Evolutionary conservation across 2,797 vertebrate species (phyloP).

Genomic region (Erpetoichthys calabaricus): DNA sequence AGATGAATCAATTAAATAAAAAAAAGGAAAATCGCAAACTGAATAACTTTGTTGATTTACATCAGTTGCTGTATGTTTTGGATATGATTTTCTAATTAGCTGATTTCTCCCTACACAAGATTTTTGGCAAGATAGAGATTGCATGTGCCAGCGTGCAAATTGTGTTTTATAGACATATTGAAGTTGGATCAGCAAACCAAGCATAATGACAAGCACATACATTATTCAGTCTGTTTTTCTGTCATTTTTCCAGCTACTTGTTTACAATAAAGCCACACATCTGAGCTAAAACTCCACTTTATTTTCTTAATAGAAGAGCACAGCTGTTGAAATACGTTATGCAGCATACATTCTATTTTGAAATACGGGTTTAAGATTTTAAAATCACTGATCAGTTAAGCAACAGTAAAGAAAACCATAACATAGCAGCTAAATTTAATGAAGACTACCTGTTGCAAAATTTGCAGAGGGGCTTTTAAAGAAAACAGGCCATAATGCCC

Average conservation of each 20-base stretch:
- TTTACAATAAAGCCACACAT: conserved; percentile 21
- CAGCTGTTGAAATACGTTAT: not conserved
- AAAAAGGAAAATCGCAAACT: conserved; percentile 17
- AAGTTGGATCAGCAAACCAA: conserved; percentile 16
- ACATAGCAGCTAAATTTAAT: not conserved
- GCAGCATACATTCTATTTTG: not conserved
- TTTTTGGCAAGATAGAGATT: conserved; percentile 21
- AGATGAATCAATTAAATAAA: no score
- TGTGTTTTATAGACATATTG: conserved; percentile 26
- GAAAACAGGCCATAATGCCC: no score
- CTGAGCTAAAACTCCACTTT: conserved; percentile 17
- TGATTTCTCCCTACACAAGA: conserved; percentile 17
- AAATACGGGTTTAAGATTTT: not conserved
- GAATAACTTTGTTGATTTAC: conserved; percentile 1
- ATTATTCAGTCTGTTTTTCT: not conserved
- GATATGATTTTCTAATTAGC: conserved; percentile 26
- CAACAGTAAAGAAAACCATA: not conserved
- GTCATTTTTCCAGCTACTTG: not conserved
- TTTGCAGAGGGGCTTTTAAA: no score
- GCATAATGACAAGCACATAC: conserved; percentile 29
- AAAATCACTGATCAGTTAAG: not conserved
- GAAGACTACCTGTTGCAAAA: no score
- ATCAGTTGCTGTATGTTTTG: conserved; percentile 5
- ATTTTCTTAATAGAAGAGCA: not conserved
- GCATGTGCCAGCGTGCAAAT: conserved; percentile 17